Evolutionary conservation across 2,113 vertebrate species (phyloP).

Genomic region (Narcine bancroftii): DNA sequence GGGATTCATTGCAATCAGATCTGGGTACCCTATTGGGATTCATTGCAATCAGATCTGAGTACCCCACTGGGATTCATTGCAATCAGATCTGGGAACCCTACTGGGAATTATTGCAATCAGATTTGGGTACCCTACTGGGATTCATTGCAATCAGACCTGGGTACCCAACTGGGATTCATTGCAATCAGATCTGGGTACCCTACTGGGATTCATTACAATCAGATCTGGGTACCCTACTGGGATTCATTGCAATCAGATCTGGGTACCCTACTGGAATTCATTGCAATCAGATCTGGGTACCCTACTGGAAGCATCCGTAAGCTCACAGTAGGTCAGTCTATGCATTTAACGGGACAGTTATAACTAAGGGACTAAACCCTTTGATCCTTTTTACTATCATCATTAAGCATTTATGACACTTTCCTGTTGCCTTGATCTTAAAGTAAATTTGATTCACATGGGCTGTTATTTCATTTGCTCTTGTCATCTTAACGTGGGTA

Average conservation of each 20-base stretch:
- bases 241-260: neutral
- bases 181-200: neutral
- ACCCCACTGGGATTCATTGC: neutral
- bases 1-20: neutral
- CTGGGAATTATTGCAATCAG: neutral
- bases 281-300: neutral
- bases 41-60: neutral
- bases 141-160: neutral
- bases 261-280: neutral
- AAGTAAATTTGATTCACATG: neutral
- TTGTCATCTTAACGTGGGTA: neutral
- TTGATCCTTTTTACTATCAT: constrained; percentile 25
- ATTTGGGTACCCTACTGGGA: neutral
- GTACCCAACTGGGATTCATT: neutral
- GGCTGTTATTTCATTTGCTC: neutral
- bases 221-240: constrained; percentile 1
- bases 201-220: neutral
- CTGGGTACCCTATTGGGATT: neutral
- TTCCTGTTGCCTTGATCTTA: constrained; percentile 31
- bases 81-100: neutral
- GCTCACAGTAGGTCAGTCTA: constrained; percentile 20
- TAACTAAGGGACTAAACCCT: constrained; percentile 21
- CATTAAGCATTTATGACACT: neutral
- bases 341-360: constrained; percentile 25
- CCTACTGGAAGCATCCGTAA: constrained; percentile 16